phyloP scores from a whole-genome alignment of 2,888 invertebrate genomes.

The Penaeus monodon region DNA sequence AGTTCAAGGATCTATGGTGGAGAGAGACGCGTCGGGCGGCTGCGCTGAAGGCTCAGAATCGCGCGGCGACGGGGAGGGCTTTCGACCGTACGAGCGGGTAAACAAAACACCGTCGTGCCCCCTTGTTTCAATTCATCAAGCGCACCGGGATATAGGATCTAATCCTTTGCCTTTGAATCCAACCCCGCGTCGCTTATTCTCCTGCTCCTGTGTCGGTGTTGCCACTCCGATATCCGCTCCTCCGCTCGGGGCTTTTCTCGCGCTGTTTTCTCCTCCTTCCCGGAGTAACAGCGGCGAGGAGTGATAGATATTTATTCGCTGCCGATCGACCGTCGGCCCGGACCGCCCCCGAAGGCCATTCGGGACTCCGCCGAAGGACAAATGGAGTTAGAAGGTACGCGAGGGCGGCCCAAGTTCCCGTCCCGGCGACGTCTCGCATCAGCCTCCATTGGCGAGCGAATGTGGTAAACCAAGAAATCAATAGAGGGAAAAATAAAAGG shows the following conservation, averaged over 20 bases:
- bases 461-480: slow-evolving; percentile 58
- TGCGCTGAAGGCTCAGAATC: slow-evolving; percentile 18
- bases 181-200: slow-evolving; percentile 58
- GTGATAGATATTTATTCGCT: no score
- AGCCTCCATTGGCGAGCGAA: slow-evolving; percentile 42
- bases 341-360: no score
- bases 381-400: not conserved
- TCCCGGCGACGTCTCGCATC: slow-evolving; percentile 12
- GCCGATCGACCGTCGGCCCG: no score
- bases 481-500: slow-evolving; percentile 53
- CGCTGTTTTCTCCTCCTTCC: no score
- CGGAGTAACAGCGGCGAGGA: no score
- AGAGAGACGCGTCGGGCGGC: slow-evolving; percentile 5
- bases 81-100: slow-evolving; percentile 30
- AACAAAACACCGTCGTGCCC: slow-evolving; percentile 47
- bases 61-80: not conserved
- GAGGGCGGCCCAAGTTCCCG: not conserved
- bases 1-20: slow-evolving; percentile 36
- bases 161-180: slow-evolving; percentile 58
- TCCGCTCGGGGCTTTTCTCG: not conserved
- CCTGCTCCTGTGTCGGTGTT: slow-evolving; percentile 8
- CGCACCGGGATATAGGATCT: slow-evolving; percentile 53
- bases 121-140: slow-evolving; percentile 55
- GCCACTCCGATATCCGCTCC: not conserved
- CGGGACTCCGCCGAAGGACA: not conserved